phyloP scores from a whole-genome alignment of 2,888 invertebrate genomes.

The Lobophora halterata region DNA sequence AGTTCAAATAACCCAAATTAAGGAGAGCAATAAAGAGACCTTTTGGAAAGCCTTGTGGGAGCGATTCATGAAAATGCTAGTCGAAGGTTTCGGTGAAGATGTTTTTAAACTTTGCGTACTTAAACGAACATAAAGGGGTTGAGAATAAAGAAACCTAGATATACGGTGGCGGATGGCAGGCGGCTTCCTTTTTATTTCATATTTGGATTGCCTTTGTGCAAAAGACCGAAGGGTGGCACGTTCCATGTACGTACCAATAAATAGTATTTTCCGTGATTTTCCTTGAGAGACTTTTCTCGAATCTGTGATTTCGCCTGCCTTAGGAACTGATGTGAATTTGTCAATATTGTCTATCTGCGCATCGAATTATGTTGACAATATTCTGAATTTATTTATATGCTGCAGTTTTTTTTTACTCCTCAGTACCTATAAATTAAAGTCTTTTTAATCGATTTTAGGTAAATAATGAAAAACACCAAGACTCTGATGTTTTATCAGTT shows the following conservation, averaged over 20 bases:
- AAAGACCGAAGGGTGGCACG: constrained; percentile 21
- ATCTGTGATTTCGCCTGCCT: constrained; percentile 8
- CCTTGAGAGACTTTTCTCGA: constrained; percentile 13
- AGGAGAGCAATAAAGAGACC: constrained; percentile 67
- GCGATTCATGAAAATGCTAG: constrained; percentile 65
- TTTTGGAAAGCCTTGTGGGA: constrained; percentile 64
- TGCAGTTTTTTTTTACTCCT: no score
- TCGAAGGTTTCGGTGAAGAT: constrained; percentile 57
- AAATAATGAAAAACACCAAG: no score
- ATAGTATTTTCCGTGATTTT: constrained; percentile 19
- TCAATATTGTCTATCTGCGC: constrained; percentile 14
- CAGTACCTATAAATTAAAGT: not conserved
- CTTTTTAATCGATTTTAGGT: not conserved
- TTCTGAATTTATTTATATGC: no score
- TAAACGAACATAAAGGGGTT: constrained; percentile 47
- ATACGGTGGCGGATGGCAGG: no score
- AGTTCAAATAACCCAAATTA: constrained; percentile 70
- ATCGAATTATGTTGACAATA: constrained; percentile 5
- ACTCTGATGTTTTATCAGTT: no score
- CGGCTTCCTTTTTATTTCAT: constrained; percentile 37
- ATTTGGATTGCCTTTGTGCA: constrained; percentile 33
- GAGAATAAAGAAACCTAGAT: constrained; percentile 41
- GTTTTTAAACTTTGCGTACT: constrained; percentile 47
- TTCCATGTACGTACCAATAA: constrained; percentile 6
- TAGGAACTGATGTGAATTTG: constrained; percentile 8